Evolutionary conservation across 2,888 invertebrate species (phyloP).

Genomic region (Rotaria socialis): DNA sequence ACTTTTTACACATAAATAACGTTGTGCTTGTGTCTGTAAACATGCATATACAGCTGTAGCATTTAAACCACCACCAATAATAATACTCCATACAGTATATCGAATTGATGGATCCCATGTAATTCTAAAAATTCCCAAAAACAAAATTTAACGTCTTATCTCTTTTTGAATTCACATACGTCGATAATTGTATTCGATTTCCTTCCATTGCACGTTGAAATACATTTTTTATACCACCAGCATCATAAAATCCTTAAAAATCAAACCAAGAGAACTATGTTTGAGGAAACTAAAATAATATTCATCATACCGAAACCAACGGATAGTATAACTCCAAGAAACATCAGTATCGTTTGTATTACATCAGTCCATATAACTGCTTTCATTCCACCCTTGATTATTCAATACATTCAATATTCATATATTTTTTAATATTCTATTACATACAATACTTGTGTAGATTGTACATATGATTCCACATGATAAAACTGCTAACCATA

Average conservation of each 20-base stretch:
- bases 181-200: constrained; percentile 53
- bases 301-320: constrained; percentile 55
- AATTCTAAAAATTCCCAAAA: constrained; percentile 47
- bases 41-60: constrained; percentile 87
- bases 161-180: constrained; percentile 50
- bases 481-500: constrained; percentile 53
- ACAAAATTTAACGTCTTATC: constrained; percentile 4
- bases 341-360: constrained; percentile 60
- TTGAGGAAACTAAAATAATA: neutral
- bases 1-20: constrained; percentile 78
- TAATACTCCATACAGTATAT: constrained; percentile 79
- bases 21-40: constrained; percentile 86
- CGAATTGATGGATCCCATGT: constrained; percentile 72
- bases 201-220: constrained; percentile 53
- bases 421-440: neutral
- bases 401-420: neutral
- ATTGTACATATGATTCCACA: constrained; percentile 59
- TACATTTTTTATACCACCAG: constrained; percentile 54
- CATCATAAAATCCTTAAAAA: constrained; percentile 48
- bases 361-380: constrained; percentile 60
- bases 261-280: neutral
- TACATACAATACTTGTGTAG: constrained; percentile 59
- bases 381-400: constrained; percentile 60
- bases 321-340: constrained; percentile 57
- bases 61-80: constrained; percentile 80